Evolutionary conservation across 2,888 invertebrate species (phyloP), one percentile per base, ranked within the genome.

Genomic region (Eupeodes latifasciatus): DNA sequence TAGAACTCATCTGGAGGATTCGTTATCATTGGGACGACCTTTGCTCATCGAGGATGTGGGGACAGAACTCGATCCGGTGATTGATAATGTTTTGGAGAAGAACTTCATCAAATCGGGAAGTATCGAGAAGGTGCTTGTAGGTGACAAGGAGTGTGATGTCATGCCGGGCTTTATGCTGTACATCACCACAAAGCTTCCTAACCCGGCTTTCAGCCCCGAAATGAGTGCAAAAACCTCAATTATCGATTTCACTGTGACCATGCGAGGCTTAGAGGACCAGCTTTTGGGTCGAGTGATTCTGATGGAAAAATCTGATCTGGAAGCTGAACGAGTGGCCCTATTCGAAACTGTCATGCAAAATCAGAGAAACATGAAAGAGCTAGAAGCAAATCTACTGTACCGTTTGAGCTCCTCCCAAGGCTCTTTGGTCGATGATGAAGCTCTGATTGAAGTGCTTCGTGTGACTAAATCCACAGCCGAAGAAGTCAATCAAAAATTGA

Each of bases 21-120:
- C 97, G 89, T 93, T 98, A 44, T 98, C 98, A 0, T 94, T 98
- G 19, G 98, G 98, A 0, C 94, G 97, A 87, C 99, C 99, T 0
- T 94, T 99, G 71, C 93, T 99, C 2, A 98, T 99, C 90, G 99
- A 99, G 94, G 99, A 99, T 92, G 97, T 99, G 5, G 98, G 97
- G 27, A 97, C 98, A 84, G 99, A 99, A 91, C 94, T 99, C 69
- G 99, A 99, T 94, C 99, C 99, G 1, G 98, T 99, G 0, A 96
- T 99, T 79, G 99, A 99, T 92, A 99, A 99, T 93, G 98, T 99
- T 0, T 94, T 99, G 34, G 99, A 99, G 92, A 99, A 98, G 93
- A 99, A 99, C 94, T 99, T 99, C 92, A 98, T 99, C 76, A 99
- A 99, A 94, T 98, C 98, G 9, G 99, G 99, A 71, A 97, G 98